These are phyloP conservation scores for Dallia pectoralis DNA, from an alignment of 2,797 vertebrate genomes.

Conservation along the genomic window DNA sequence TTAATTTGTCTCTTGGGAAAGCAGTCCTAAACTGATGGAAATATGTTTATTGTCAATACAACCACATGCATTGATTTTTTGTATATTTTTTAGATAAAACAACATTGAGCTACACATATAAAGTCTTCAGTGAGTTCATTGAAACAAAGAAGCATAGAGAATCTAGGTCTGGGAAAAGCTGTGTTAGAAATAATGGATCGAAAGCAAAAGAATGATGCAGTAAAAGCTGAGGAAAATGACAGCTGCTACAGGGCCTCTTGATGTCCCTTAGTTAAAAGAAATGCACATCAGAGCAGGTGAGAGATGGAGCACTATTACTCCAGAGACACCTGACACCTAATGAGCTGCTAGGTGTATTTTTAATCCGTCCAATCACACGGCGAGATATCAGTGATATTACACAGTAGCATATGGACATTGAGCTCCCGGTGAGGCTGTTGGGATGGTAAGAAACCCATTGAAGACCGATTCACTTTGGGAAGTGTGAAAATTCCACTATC, in stretches of 20 bases:
- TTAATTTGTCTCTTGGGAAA: not conserved
- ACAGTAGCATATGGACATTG: conserved; percentile 17
- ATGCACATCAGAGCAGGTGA: conserved; percentile 16
- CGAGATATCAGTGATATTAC: conserved; percentile 49
- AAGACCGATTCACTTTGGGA: not conserved
- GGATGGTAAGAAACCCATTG: not conserved
- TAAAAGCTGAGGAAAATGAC: conserved; percentile 12
- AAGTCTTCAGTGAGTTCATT: not conserved
- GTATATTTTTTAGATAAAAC: not conserved
- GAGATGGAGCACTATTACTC: conserved; percentile 18
- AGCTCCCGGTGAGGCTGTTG: not conserved
- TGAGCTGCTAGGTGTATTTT: conserved; percentile 45
- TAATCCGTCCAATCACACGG: conserved; percentile 51
- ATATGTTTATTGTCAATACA: not conserved
- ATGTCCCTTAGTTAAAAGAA: conserved; percentile 16
- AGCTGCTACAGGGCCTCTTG: not conserved
- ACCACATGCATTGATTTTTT: not conserved
- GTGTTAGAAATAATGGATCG: not conserved
- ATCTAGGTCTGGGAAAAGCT: not conserved
- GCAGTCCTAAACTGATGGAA: not conserved
- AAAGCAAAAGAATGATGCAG: not conserved
- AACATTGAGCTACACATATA: not conserved
- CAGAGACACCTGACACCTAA: conserved; percentile 13
- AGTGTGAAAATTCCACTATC: not conserved
- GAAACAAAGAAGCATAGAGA: not conserved